Percentiles rank a stretch among this genome's conserved stretches.
These are phyloP conservation scores for Rhagonycha fulva DNA, from an alignment of 2,888 invertebrate species.

Conservation along the genomic window DNA sequence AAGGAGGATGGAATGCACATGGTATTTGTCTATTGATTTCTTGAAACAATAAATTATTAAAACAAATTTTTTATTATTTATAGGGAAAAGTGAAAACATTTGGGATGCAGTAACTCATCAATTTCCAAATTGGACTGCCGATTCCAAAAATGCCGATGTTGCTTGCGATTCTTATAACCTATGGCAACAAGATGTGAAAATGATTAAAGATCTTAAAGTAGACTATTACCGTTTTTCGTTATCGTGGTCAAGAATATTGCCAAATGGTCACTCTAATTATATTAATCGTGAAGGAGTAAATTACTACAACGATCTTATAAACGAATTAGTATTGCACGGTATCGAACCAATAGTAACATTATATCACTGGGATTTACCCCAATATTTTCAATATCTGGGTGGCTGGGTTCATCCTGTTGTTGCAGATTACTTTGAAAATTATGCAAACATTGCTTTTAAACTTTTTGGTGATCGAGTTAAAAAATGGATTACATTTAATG, in stretches of 20 bases:
- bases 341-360: conserved; percentile 65
- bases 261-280: conserved; percentile 60
- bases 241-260: conserved; percentile 69
- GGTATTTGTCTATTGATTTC: conserved; percentile 13
- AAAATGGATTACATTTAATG: conserved; percentile 63
- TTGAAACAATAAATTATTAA: background rate
- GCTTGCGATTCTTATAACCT: conserved; percentile 45
- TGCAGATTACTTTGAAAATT: conserved; percentile 64
- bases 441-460: conserved; percentile 58
- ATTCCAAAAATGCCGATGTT: conserved; percentile 40
- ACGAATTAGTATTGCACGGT: conserved; percentile 57
- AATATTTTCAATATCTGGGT: conserved; percentile 62
- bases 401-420: conserved; percentile 65
- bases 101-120: conserved; percentile 57
- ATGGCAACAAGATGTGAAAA: conserved; percentile 38
- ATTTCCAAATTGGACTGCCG: conserved; percentile 42
- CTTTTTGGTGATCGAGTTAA: conserved; percentile 51
- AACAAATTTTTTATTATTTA: background rate
- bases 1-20: conserved; percentile 40
- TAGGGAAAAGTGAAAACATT: conserved; percentile 57
- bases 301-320: conserved; percentile 66
- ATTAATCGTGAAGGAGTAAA: conserved; percentile 64
- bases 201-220: conserved; percentile 40
- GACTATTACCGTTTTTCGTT: conserved; percentile 61
- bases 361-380: conserved; percentile 71